Evolutionary conservation across 2,113 vertebrate species (phyloP).

Genomic region (Semnornis frantzii): DNA sequence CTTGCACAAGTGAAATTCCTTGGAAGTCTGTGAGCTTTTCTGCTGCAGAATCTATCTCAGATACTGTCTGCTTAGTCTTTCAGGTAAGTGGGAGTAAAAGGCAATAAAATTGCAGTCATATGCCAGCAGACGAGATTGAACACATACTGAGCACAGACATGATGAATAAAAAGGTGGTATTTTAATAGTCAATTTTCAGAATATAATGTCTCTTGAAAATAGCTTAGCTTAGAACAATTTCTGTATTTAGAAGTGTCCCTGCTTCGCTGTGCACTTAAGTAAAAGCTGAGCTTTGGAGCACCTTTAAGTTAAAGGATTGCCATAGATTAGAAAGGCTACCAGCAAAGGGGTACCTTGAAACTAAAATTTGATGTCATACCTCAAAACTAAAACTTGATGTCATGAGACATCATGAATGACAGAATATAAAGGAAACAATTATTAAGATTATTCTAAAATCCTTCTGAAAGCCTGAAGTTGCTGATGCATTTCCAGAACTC

Average conservation of each 20-base stretch:
- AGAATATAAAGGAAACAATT: neutral
- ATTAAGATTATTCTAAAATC: neutral
- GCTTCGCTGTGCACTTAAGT: neutral
- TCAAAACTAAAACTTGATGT: neutral
- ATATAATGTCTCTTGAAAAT: slow-evolving; percentile 44
- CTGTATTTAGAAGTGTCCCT: slow-evolving; percentile 25
- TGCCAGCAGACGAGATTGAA: slow-evolving; percentile 55
- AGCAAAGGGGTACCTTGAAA: neutral
- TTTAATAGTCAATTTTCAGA: slow-evolving; percentile 65
- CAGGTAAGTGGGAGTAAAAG: slow-evolving; percentile 63
- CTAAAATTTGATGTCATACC: neutral
- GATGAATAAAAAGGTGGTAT: slow-evolving; percentile 54
- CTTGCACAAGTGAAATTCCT: neutral
- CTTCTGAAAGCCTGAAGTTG: neutral
- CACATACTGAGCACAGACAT: slow-evolving; percentile 4
- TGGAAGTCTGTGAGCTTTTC: neutral
- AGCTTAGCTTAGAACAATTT: slow-evolving; percentile 53
- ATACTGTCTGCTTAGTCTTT: neutral
- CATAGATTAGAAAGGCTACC: neutral
- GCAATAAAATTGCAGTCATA: slow-evolving; percentile 57
- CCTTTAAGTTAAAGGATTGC: neutral
- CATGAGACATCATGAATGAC: neutral
- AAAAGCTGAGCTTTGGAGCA: neutral
- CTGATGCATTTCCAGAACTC: neutral
- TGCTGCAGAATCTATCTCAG: neutral